Evolutionary conservation across 1,140 invertebrate species (phyloP).

Genomic region (Drosophila aff.): DNA sequence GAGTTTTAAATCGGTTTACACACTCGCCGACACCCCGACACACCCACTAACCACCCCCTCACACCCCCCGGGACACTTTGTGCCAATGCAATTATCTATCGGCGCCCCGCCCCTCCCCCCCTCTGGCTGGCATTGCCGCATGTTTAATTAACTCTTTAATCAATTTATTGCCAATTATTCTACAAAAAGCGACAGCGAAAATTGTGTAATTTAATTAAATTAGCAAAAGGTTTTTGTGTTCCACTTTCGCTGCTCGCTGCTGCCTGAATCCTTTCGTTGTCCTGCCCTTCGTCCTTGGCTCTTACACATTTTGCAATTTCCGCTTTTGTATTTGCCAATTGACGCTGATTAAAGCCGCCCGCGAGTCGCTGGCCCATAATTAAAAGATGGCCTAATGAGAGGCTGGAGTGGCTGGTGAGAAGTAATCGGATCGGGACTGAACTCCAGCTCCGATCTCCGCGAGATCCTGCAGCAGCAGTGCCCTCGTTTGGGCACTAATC

Average conservation of each 20-base stretch:
- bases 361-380: conserved; percentile 71
- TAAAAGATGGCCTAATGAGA: conserved; percentile 73
- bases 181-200: conserved; percentile 78
- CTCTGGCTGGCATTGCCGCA: conserved; percentile 43
- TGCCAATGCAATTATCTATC: conserved; percentile 75
- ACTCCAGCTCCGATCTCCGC: background rate
- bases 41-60: background rate
- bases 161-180: conserved; percentile 82
- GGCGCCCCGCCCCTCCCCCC: background rate
- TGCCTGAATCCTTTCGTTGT: background rate
- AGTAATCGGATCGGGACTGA: conserved; percentile 32
- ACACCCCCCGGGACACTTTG: conserved; percentile 16
- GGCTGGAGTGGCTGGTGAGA: conserved; percentile 6
- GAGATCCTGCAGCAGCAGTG: background rate
- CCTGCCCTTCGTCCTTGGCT: background rate
- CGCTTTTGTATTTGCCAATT: conserved; percentile 80
- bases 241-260: background rate
- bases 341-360: conserved; percentile 76
- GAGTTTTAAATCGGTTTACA: conserved; percentile 47
- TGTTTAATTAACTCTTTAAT: conserved; percentile 81
- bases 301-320: conserved; percentile 67
- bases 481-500: conserved; percentile 47
- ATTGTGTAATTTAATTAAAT: conserved; percentile 81
- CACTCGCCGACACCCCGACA: background rate
- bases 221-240: conserved; percentile 79